A percentile compares a stretch with the other conserved stretches of the same genome.
Conservation (phyloP, 2,797 vertebrate genomes). For the Nyctibius grandis region DNA sequence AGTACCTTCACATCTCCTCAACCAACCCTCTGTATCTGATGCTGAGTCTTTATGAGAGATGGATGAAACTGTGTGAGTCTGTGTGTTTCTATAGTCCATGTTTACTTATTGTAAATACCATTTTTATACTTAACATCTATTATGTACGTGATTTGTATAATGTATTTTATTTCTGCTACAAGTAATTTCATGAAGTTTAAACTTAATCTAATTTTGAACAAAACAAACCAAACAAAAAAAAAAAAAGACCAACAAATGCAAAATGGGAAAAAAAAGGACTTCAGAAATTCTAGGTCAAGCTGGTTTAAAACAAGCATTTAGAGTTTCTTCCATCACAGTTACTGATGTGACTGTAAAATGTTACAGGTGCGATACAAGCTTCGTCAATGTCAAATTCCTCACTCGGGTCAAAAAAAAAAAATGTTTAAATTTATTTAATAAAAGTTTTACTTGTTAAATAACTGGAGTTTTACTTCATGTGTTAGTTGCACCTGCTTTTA, state of each 20-base stretch:
- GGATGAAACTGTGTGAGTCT: slow-evolving; percentile 16
- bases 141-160: slow-evolving; percentile 77
- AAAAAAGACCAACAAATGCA: background rate
- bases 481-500: background rate
- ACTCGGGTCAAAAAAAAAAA: slow-evolving; percentile 67
- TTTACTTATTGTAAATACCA: slow-evolving; percentile 83
- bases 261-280: background rate
- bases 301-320: slow-evolving; percentile 41
- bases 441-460: slow-evolving; percentile 77
- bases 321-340: slow-evolving; percentile 46
- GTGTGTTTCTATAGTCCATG: slow-evolving; percentile 67
- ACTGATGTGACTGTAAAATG: slow-evolving; percentile 30
- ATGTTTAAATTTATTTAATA: slow-evolving; percentile 76
- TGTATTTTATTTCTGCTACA: slow-evolving; percentile 78
- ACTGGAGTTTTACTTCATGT: background rate
- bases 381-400: slow-evolving; percentile 58
- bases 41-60: slow-evolving; percentile 6
- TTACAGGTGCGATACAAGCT: slow-evolving; percentile 38
- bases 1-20: background rate
- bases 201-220: slow-evolving; percentile 70
- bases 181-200: slow-evolving; percentile 73
- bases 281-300: slow-evolving; percentile 1
- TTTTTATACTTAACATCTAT: slow-evolving; percentile 79
- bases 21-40: background rate
- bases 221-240: background rate